Evolutionary conservation across 2,797 vertebrate genomes (phyloP), one percentile per base, ranked within the genome.

Genomic region (Chromobotia macracanthus): DNA sequence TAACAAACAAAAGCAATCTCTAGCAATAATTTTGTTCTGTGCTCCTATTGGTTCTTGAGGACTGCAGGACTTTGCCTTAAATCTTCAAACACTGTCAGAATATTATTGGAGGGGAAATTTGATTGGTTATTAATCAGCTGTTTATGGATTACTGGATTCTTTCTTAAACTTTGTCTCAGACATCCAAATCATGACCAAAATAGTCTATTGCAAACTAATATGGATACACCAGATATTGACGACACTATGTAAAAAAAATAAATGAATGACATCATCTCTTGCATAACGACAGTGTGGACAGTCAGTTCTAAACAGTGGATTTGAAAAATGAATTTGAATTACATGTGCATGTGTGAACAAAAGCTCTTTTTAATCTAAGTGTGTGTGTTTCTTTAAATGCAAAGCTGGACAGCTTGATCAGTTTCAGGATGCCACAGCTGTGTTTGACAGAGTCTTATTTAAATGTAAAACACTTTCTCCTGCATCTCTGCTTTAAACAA

Each of bases 381-480:
- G 19, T 60, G 38, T 5, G 56, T 6, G n/a, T 51, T 38, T 64
- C 18, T 75, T 10, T 53, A 53, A 65, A 65, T 12, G 61, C 28
- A 15, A 7, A 64, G 18, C 35, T 16, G 66, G 51, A 31, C 16
- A 13, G 35, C 66, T 76, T 67, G 23, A 76, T 76, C 63, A 31
- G 51, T 56, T 66, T 35, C 55, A 66, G 21, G 31, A n/a, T 53
- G 58, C 1, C 19, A 23, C 80, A 82, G 72, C 80, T 84, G 83
- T 28, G n/a, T 72, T 76, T 84, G 72, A 76, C 64, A 31, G 44
- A 56, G 63, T 82, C 76, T 76, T 86, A 89, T 90, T 91, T 85
- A 87, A 85, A 92, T 87, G 82, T 90, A 91, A 91, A 89, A 90
- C 86, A 90, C 84, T 48, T 56, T 70, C 68, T 77, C 48, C 23